Percentiles rank a stretch among this genome's conserved stretches.
Conservation (phyloP, 1,140 invertebrate genomes). For the Rhopalosiphum maidis region DNA sequence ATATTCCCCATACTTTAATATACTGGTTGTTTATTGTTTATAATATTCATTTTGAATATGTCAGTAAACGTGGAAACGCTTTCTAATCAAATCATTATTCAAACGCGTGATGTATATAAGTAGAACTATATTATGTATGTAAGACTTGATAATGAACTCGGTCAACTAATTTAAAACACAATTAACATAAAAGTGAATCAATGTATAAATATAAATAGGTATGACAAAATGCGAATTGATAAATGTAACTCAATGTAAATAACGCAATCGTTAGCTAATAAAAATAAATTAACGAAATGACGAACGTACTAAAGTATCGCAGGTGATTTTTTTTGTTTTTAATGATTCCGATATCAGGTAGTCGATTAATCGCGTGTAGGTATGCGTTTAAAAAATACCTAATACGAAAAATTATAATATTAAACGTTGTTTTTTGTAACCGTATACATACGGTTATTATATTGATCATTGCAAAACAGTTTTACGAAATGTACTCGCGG, state of each 20-base stretch:
- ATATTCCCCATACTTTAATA: too few relatives aligned
- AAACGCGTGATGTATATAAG: not conserved
- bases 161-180: not conserved
- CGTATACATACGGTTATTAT: too few relatives aligned
- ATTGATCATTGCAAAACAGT: not conserved
- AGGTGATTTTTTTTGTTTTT: not conserved
- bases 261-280: not conserved
- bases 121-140: too few relatives aligned
- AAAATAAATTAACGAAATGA: not conserved
- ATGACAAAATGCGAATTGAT: not conserved
- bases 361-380: too few relatives aligned
- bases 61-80: too few relatives aligned
- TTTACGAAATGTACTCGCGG: not conserved
- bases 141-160: not conserved
- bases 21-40: not conserved
- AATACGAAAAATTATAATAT: too few relatives aligned
- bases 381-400: too few relatives aligned
- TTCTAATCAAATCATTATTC: not conserved
- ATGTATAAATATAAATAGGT: not conserved
- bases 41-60: not conserved
- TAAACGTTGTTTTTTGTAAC: too few relatives aligned
- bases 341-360: not conserved
- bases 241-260: not conserved
- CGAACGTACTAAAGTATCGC: not conserved
- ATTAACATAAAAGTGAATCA: not conserved